Evolutionary conservation across 2,888 invertebrate genomes (phyloP).

Genomic region (Sericinus montela): DNA sequence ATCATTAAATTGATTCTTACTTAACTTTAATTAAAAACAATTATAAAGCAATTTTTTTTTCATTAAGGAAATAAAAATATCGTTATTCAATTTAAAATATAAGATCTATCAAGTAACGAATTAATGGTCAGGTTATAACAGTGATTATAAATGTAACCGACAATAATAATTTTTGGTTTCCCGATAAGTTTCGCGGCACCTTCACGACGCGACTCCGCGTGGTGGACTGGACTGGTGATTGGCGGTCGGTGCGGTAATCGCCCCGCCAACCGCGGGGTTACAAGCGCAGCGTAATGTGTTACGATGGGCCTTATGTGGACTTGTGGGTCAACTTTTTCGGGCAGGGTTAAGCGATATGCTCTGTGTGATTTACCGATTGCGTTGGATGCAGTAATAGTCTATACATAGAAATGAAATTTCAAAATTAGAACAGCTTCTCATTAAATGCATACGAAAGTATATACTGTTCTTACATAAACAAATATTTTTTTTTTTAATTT

Average conservation of each 20-base stretch:
- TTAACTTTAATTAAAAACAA: too few relatives aligned
- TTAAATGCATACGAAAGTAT: too few relatives aligned
- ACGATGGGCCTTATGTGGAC: conserved; percentile 9
- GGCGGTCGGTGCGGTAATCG: neutral
- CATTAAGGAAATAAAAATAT: too few relatives aligned
- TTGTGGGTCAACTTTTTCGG: conserved; percentile 16
- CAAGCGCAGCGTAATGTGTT: conserved; percentile 6
- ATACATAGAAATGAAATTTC: too few relatives aligned
- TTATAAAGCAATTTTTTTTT: too few relatives aligned
- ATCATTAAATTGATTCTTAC: too few relatives aligned
- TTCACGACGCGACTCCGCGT: conserved; percentile 16
- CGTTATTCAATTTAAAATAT: too few relatives aligned
- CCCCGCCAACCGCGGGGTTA: conserved; percentile 10
- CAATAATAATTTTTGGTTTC: neutral
- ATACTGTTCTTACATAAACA: too few relatives aligned
- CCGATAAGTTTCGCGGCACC: conserved; percentile 8
- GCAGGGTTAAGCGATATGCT: conserved; percentile 13
- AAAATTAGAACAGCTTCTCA: too few relatives aligned
- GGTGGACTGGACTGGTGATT: conserved; percentile 8
- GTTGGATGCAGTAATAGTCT: neutral
- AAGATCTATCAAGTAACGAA: too few relatives aligned
- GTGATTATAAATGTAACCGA: conserved; percentile 3
- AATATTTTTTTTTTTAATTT: too few relatives aligned
- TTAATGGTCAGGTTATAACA: too few relatives aligned
- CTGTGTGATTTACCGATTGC: conserved; percentile 11